phyloP scores from a whole-genome alignment of 2,113 vertebrate genomes.

The Psittacus erithacus region DNA sequence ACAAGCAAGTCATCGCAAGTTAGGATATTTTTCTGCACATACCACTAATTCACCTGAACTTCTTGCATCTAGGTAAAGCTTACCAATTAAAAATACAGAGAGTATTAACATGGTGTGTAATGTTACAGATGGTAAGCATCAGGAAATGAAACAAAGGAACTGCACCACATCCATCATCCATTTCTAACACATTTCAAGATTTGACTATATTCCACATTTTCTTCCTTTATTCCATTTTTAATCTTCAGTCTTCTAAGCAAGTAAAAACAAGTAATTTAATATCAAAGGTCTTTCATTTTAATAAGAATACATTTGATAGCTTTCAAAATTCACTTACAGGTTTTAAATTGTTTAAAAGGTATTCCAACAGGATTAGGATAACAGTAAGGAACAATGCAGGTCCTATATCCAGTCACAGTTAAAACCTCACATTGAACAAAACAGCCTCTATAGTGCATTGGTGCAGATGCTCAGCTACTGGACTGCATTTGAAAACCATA shows the following conservation, averaged over 20 bases:
- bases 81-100: neutral
- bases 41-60: neutral
- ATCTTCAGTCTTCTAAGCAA: neutral
- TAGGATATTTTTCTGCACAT: neutral
- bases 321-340: neutral
- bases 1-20: neutral
- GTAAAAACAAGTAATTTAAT: neutral
- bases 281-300: neutral
- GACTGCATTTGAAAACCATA: neutral
- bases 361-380: neutral
- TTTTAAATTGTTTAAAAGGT: neutral
- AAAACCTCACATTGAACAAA: neutral
- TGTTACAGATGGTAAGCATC: neutral
- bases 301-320: neutral
- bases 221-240: neutral
- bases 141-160: neutral
- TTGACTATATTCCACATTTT: neutral
- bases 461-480: neutral
- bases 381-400: neutral
- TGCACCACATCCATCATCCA: neutral
- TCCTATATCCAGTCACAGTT: neutral
- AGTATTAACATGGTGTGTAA: neutral
- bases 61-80: neutral
- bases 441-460: neutral
- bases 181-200: neutral